Evolutionary conservation across 2,797 vertebrate genomes (phyloP), one percentile per base, ranked within the genome.

Genomic region (Heterohyrax brucei): DNA sequence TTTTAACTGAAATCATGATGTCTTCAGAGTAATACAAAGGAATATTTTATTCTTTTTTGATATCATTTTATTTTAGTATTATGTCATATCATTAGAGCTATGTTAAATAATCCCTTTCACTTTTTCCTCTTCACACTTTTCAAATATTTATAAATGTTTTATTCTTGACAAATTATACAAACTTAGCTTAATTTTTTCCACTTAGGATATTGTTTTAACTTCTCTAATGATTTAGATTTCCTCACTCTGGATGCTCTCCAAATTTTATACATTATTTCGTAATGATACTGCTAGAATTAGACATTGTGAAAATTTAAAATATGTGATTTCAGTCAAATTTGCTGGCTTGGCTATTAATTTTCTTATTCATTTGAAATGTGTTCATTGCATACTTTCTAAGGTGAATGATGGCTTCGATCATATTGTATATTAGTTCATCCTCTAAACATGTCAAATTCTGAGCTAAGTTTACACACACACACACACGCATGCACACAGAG

Each of bases 131-230:
- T 93, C n/a, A 66, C 24, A 96, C 44, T 18, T 78, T 95, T 78
- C 66, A 93, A 84, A 92, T 95, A 95, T 96, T 89, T 94, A 22
- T 91, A 85, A 87, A 62, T 79, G 1, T 44, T 91, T 48, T 64
- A 80, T 82, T 56, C 18, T 80, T 93, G 6, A 3, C 18, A 78
- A 93, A 39, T 90, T 66, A 68, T 33, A 70, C 2, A 80, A 77
- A 81, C 87, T 95, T 97, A 83, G 33, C 8, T 88, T 10, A 72
- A 48, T 10, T 85, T 87, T 72, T 92, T 76, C 56, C n/a, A 87
- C 56, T 93, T n/a, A 89, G 89, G 33, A 28, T 4, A 92, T 53
- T 78, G 21, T 91, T 16, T 62, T 89, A 61, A 48, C 5, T 89
- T 95, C 59, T 81, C 33, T 94, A 73, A 93, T 66, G 6, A 89